These are phyloP conservation scores for Myiotriccus ornatus DNA, from an alignment of 2,797 vertebrate genomes.

Conservation along the genomic window DNA sequence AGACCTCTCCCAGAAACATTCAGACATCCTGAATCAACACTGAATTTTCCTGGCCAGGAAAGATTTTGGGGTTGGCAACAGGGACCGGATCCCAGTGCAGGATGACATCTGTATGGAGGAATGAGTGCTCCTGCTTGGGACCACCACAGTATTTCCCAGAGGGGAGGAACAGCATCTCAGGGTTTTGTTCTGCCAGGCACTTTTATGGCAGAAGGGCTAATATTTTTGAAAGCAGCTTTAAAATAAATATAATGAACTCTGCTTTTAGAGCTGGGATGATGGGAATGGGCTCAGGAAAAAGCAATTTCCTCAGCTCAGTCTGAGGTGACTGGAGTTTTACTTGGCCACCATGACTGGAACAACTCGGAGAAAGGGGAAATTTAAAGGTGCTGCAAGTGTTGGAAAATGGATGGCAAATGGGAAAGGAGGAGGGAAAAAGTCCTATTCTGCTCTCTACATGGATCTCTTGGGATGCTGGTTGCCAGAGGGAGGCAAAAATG, in stretches of 20 bases:
- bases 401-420: neutral
- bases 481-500: fast-evolving
- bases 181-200: neutral
- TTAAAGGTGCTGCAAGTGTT: neutral
- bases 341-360: neutral
- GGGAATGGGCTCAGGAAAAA: neutral
- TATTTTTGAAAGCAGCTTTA: neutral
- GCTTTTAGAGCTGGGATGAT: neutral
- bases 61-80: neutral
- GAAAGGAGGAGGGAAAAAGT: neutral
- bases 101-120: neutral
- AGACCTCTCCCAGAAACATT: neutral
- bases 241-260: neutral
- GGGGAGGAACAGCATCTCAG: neutral
- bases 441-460: fast-evolving
- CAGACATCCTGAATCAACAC: neutral
- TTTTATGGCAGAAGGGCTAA: neutral
- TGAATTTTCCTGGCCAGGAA: neutral
- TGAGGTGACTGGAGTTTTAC: neutral
- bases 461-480: neutral
- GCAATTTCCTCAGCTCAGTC: neutral
- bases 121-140: neutral
- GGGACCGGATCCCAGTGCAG: neutral
- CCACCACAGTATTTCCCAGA: fast-evolving
- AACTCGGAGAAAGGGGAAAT: neutral